A percentile compares a stretch with the other conserved stretches of the same genome.
phyloP scores from a whole-genome alignment of 2,888 invertebrate species.

The Clitarchus hookeri region DNA sequence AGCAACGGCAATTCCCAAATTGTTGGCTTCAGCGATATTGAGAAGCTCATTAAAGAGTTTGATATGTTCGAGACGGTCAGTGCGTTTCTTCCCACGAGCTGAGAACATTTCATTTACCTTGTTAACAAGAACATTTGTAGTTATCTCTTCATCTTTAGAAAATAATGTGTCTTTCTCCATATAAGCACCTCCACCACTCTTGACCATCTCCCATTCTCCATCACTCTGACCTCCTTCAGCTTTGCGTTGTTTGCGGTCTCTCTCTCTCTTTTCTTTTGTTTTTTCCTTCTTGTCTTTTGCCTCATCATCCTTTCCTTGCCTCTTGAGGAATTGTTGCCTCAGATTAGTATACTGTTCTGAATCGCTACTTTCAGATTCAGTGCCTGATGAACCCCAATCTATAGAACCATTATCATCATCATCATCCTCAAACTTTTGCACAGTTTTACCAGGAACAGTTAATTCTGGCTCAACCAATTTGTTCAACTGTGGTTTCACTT shows the following conservation, averaged over 20 bases:
- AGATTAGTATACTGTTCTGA: slow-evolving; percentile 79
- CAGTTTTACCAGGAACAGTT: not conserved
- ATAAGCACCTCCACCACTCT: slow-evolving; percentile 58
- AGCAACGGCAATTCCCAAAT: slow-evolving; percentile 85
- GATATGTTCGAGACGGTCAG: slow-evolving; percentile 92
- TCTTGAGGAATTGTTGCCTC: slow-evolving; percentile 78
- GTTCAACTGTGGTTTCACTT: slow-evolving; percentile 53
- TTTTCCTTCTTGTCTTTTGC: slow-evolving; percentile 37
- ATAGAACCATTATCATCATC: slow-evolving; percentile 78
- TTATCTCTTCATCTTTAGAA: slow-evolving; percentile 97
- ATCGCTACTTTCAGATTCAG: slow-evolving; percentile 77
- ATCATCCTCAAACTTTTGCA: slow-evolving; percentile 62
- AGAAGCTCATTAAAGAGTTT: slow-evolving; percentile 90
- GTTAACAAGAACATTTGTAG: slow-evolving; percentile 85
- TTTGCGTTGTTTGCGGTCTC: slow-evolving; percentile 47
- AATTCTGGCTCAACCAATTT: not conserved
- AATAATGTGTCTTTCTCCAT: slow-evolving; percentile 96
- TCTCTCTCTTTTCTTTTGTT: slow-evolving; percentile 38
- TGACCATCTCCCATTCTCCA: slow-evolving; percentile 91
- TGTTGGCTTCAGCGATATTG: slow-evolving; percentile 81
- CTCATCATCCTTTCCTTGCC: slow-evolving; percentile 50
- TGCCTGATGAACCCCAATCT: slow-evolving; percentile 85
- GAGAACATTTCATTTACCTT: slow-evolving; percentile 92
- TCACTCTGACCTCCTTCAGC: slow-evolving; percentile 60
- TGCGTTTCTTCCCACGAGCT: slow-evolving; percentile 92